Evolutionary conservation across 92 coral and sea anemone species (phyloP), one percentile per base, ranked within the genome.

Genomic region (Plumapathes pennacea): DNA sequence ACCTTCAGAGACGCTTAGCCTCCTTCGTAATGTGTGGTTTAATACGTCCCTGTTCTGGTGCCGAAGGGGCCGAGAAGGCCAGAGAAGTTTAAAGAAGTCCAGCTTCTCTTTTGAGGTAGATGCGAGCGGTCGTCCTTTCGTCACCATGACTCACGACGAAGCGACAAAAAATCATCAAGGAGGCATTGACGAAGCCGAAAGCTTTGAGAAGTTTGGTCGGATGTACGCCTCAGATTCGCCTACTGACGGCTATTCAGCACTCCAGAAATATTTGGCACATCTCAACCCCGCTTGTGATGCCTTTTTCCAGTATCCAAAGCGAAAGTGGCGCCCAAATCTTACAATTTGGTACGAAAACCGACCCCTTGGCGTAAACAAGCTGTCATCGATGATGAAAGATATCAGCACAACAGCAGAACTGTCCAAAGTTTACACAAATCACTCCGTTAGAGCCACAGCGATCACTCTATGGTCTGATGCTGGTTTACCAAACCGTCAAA

Each of bases 41-140:
- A 57, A 59, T 46, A 46, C 46, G 10, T 15, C 71, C 7, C 62
- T 69, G 12, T 77, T 38, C 32, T 77, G 78, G 84, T 69, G 84
- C 36, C 42, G 84, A 3, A 50, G 84, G 38, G 84, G 84, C 4
- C 59, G 69, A 33, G 84, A 77, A 45, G 84, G 84, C 50, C 78
- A 69, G 44, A 19, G 60, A 56, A 31, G 32, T 17, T 38, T 74
- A 19, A 52, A 14, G 34, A 63, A 29, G 31, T 33, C 40, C 22
- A 73, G 82, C 44, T 74, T 55, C 41, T 14, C 0, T 2, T 64
- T 64, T 64, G 41, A 17, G 11, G 36, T n/a, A 38, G 74, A 67
- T 29, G 63, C 42, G 2, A 49, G 37, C 25, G 36, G 34, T 53
- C 32, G 19, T 36, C 74, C 22, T 41, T 62, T 36, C 32, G 72